phyloP scores from a whole-genome alignment of 2,113 vertebrate genomes.

The Campylomormyrus tamandua region DNA sequence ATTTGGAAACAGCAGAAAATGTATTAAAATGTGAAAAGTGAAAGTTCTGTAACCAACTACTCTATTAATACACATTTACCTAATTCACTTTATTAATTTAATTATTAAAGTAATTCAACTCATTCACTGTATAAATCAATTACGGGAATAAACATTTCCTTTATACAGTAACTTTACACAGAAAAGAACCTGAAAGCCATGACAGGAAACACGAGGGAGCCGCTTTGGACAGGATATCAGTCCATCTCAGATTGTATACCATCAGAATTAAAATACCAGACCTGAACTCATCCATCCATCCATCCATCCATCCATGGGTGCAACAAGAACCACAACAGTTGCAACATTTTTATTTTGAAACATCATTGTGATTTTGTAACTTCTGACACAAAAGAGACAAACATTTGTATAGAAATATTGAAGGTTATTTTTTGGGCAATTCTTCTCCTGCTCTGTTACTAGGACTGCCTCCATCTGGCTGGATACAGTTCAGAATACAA shows the following conservation, averaged over 20 bases:
- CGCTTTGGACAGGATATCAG: background rate
- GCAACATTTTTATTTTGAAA: background rate
- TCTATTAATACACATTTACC: background rate
- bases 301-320: background rate
- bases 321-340: background rate
- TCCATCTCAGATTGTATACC: background rate
- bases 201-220: background rate
- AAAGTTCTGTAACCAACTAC: background rate
- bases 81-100: background rate
- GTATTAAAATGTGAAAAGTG: background rate
- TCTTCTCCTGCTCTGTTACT: background rate
- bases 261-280: background rate
- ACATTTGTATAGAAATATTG: background rate
- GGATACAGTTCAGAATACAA: background rate
- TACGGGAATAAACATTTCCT: background rate
- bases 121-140: background rate
- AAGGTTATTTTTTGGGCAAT: background rate
- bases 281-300: background rate
- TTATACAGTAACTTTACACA: background rate
- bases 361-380: background rate
- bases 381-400: background rate
- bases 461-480: background rate
- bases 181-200: background rate
- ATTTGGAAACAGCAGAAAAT: background rate
- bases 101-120: background rate